Conservation (phyloP, 1,140 invertebrate species). For the Bemisia tabaci region DNA sequence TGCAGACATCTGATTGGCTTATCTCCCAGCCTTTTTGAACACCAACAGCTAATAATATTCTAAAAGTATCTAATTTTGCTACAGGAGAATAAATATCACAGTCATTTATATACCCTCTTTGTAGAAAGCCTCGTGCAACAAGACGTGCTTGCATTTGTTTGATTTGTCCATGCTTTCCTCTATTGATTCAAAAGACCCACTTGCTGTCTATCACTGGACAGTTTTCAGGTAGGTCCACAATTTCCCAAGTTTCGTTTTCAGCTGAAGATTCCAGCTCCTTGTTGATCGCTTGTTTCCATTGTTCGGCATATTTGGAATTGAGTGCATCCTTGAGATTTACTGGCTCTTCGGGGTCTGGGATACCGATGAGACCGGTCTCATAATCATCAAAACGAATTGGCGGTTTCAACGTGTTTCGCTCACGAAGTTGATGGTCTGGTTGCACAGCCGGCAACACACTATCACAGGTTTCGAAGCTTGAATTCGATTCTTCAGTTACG, state of each 20-base stretch:
- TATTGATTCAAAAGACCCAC: constrained; percentile 15
- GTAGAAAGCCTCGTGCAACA: constrained; percentile 1
- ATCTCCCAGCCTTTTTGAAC: background rate
- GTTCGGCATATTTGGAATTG: constrained; percentile 16
- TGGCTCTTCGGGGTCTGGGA: too few species aligned
- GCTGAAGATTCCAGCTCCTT: constrained; percentile 23
- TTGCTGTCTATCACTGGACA: constrained; percentile 16
- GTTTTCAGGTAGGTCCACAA: constrained; percentile 20
- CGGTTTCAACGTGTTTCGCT: too few species aligned
- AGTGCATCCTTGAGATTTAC: constrained; percentile 22
- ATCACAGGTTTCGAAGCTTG: too few species aligned
- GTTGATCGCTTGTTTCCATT: constrained; percentile 26
- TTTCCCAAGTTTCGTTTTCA: constrained; percentile 27
- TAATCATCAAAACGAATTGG: constrained; percentile 16
- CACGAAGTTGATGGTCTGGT: too few species aligned
- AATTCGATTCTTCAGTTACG: too few species aligned
- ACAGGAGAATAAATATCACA: background rate
- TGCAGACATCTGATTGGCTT: background rate
- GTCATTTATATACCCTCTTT: background rate
- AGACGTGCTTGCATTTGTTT: background rate
- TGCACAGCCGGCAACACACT: too few species aligned
- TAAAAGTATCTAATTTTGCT: constrained; percentile 2
- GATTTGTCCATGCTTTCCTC: background rate
- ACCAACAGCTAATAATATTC: constrained; percentile 1
- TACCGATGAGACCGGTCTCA: constrained; percentile 5